Conservation (phyloP, 1,140 invertebrate species). For the Drosophila ambigua region DNA sequence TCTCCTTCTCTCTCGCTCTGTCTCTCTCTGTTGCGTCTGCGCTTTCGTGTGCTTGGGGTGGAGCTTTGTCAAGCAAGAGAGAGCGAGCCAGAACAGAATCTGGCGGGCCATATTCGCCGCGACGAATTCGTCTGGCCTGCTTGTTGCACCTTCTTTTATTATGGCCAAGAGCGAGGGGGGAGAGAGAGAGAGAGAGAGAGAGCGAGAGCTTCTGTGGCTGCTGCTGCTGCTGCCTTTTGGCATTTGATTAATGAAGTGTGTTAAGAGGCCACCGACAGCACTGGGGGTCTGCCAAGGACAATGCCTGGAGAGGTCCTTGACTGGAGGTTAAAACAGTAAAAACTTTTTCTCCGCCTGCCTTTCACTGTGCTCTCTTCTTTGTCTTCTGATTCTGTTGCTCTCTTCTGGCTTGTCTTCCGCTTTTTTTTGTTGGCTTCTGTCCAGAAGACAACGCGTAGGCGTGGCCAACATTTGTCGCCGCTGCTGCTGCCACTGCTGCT, state of each 20-base stretch:
- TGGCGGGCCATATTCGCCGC: too few species aligned
- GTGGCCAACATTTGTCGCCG: slow-evolving; percentile 50
- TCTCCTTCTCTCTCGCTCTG: slow-evolving; percentile 28
- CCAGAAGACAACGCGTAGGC: slow-evolving; percentile 38
- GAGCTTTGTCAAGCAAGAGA: slow-evolving; percentile 60
- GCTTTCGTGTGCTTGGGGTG: slow-evolving; percentile 59
- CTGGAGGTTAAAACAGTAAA: slow-evolving; percentile 49
- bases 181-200: neutral
- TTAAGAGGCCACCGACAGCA: slow-evolving; percentile 78
- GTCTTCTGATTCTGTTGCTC: too few species aligned
- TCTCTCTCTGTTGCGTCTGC: slow-evolving; percentile 59
- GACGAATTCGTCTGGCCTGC: slow-evolving; percentile 28
- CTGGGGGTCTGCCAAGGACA: slow-evolving; percentile 56
- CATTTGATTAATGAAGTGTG: slow-evolving; percentile 83
- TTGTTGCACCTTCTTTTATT: slow-evolving; percentile 33
- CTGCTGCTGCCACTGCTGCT: slow-evolving; percentile 22
- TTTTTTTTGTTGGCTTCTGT: too few species aligned
- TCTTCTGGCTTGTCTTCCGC: neutral
- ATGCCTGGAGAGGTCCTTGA: slow-evolving; percentile 73
- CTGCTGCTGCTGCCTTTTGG: slow-evolving; percentile 51
- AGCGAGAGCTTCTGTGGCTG: slow-evolving; percentile 39
- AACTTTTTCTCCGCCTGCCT: neutral
- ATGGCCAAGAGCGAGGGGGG: neutral
- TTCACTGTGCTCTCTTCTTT: too few species aligned
- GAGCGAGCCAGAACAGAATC: slow-evolving; percentile 7